Percentiles rank a stretch among this genome's conserved stretches.
phyloP scores from a whole-genome alignment of 2,797 vertebrate genomes.

The Pangasius djambal region DNA sequence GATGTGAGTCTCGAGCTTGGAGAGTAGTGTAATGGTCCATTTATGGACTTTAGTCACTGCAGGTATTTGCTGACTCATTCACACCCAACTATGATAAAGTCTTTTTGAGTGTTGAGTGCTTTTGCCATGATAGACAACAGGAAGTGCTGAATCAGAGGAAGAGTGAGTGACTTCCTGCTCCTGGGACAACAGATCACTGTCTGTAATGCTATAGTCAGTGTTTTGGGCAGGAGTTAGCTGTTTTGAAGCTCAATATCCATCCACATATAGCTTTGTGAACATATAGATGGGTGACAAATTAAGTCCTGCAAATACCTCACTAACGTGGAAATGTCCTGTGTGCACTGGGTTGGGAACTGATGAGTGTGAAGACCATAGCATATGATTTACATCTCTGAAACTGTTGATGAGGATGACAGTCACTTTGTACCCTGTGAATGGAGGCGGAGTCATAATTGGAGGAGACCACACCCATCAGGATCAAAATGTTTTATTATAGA shows the following conservation, averaged over 20 bases:
- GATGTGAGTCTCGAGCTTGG: not conserved
- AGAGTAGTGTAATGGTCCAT: not conserved
- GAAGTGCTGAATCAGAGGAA: not conserved
- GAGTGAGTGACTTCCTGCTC: not conserved
- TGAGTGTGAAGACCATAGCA: not conserved
- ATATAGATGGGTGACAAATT: not conserved
- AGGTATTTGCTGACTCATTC: constrained; percentile 7
- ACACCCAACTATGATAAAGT: not conserved
- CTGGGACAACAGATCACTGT: not conserved
- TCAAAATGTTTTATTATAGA: not conserved
- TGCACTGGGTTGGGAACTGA: not conserved
- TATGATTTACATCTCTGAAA: not conserved
- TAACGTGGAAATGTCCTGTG: not conserved
- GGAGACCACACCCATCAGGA: not conserved
- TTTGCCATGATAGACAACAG: not conserved
- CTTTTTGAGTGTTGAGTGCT: not conserved
- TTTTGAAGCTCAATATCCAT: not conserved
- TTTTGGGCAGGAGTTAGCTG: not conserved
- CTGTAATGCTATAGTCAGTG: not conserved
- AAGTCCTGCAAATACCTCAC: not conserved
- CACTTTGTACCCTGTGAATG: not conserved
- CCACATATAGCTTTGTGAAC: not conserved
- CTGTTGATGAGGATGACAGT: not conserved
- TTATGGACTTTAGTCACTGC: not conserved
- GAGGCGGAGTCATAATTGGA: not conserved